Base-by-base conservation (phyloP, 2,888 invertebrate species). In the Fragum fragum region DNA sequence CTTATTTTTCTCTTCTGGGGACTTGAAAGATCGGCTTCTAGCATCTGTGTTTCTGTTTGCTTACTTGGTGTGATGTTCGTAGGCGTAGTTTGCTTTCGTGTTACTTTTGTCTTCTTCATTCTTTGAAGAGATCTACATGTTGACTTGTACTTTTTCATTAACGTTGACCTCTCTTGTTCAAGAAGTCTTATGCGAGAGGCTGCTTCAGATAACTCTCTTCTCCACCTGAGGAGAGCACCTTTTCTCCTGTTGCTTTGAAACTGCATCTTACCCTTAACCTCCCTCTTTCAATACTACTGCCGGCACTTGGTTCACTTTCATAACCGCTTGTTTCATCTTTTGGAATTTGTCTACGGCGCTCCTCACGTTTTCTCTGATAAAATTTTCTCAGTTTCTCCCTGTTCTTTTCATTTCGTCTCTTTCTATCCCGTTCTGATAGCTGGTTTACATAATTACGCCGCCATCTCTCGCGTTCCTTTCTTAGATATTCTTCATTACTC, bases 401-500 rank as follows among this genome's bases (percentile, higher is more conserved):
- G 28, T 69, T 76, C 57, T 47, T 80, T 26, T 29, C 55, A 21
- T 77, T 77, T 21, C 77, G 23, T 36, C 1, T 26, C 21, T 61
- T 14, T 39, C 81, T 28, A n/a, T 76, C 77, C 21, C 32, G 73
- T 28, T 68, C 52, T 7, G 73, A 70, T 7, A 81, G 57, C 28
- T 76, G 21, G 11, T 18, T 36, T 21, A 77, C 68, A 61, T 81
- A 77, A 16, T 47, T 9, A 5, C 16, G 5, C 47, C 47, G 5
- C 16, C 21, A 21, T 70, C 21, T 39, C 26, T 76, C 73, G 63
- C 71, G 52, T 57, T 85, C 82, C 53, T 42, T 71, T 42, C 57
- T 53, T 18, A 85, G 47, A 52, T 79, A 85, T 21, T 68, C 77
- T 28, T 79, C 81, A 29, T 82, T 80, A 52, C 77, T 77, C 36